Conservation (phyloP, 2,797 vertebrate species). For the Chaetodon trifasciatus region DNA sequence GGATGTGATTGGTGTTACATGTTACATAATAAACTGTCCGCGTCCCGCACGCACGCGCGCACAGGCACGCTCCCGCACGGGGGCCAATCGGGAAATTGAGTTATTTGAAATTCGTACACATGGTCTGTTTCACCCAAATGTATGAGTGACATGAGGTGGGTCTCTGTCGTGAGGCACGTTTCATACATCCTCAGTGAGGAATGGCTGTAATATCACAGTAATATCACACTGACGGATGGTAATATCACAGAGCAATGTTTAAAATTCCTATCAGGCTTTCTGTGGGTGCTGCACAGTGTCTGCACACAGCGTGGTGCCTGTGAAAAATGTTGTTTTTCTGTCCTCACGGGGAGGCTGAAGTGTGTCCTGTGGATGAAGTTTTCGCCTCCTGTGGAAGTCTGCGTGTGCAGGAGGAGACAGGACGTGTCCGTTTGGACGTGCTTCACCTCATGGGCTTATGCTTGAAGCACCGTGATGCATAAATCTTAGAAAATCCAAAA, state of each 20-base stretch:
- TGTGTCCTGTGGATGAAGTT: not conserved
- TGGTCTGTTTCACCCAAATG: slow-evolving; percentile 33
- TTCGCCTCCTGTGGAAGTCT: slow-evolving; percentile 7
- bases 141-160: slow-evolving; percentile 11
- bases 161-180: slow-evolving; percentile 13
- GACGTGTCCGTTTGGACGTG: no score
- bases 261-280: not conserved
- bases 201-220: slow-evolving; percentile 21
- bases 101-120: slow-evolving; percentile 39
- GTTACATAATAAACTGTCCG: slow-evolving; percentile 78
- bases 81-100: slow-evolving; percentile 37
- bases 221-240: slow-evolving; percentile 1
- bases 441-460: no score
- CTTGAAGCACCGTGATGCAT: not conserved
- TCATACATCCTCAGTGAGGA: slow-evolving; percentile 5
- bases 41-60: slow-evolving; percentile 1
- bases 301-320: not conserved
- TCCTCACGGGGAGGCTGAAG: not conserved
- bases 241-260: not conserved
- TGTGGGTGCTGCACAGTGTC: no score
- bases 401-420: not conserved
- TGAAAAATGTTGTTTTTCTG: not conserved
- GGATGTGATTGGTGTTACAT: slow-evolving; percentile 72
- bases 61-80: slow-evolving; percentile 21
- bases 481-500: not conserved